Conservation (phyloP, 2,797 vertebrate genomes). For the Sparus aurata region DNA sequence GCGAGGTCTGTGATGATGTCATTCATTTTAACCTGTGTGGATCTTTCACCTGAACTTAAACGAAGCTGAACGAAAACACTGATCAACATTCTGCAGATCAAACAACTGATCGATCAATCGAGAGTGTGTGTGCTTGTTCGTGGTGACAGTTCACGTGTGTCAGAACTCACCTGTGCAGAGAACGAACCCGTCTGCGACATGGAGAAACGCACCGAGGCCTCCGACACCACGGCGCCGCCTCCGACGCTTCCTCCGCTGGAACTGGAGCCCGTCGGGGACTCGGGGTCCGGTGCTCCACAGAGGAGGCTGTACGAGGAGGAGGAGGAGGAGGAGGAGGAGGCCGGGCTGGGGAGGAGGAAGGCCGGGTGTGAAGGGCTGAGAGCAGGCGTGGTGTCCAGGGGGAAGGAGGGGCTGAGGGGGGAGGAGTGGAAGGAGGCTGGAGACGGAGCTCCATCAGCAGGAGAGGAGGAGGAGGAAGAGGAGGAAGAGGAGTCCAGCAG, state of each 20-base stretch:
- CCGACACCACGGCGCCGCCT: constrained; percentile 11
- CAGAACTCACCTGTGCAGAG: constrained; percentile 52
- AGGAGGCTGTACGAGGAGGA: constrained; percentile 78
- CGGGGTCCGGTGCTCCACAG: constrained; percentile 58
- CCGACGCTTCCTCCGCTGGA: constrained; percentile 57
- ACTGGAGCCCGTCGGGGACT: constrained; percentile 69
- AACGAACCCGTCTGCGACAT: constrained; percentile 36
- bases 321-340: constrained; percentile 76
- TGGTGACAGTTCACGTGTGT: no score
- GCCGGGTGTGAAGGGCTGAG: constrained; percentile 69
- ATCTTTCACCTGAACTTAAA: no score
- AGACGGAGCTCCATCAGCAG: constrained; percentile 65
- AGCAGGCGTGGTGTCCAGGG: constrained; percentile 57
- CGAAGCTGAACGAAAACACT: no score
- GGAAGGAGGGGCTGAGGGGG: constrained; percentile 65
- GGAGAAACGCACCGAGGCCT: neutral
- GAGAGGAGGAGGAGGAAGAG: constrained; percentile 47
- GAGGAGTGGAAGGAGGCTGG: constrained; percentile 66
- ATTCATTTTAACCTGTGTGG: no score
- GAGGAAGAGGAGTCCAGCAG: constrained; percentile 55
- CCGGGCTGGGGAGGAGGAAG: constrained; percentile 74
- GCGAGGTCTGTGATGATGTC: neutral
- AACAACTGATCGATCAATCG: no score
- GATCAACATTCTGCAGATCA: no score
- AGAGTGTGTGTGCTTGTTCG: no score